phyloP scores from a whole-genome alignment of 2,113 vertebrate species.

The Microcebus ravelobensis region DNA sequence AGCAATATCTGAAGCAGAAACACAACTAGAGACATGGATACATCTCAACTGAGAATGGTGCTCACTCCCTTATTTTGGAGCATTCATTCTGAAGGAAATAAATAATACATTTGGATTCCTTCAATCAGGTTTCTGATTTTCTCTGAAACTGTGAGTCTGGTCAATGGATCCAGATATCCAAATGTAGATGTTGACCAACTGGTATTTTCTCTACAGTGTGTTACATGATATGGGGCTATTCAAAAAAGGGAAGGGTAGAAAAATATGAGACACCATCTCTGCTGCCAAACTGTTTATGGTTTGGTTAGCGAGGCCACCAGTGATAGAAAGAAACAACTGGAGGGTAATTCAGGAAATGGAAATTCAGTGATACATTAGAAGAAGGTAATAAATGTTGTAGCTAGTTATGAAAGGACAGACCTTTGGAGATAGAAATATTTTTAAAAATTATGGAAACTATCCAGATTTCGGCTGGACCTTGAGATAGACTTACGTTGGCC shows the following conservation, averaged over 20 bases:
- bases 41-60: not conserved
- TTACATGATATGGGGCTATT: not conserved
- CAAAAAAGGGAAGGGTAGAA: not conserved
- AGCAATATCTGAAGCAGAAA: not conserved
- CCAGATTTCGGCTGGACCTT: not conserved
- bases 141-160: not conserved
- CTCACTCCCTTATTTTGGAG: not conserved
- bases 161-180: not conserved
- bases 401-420: not conserved
- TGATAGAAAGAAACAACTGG: not conserved
- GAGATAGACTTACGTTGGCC: not conserved
- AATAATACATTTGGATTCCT: not conserved
- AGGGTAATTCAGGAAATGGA: not conserved
- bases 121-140: not conserved
- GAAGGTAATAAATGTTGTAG: not conserved
- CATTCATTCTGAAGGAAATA: not conserved
- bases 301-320: not conserved
- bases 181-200: not conserved
- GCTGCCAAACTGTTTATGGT: not conserved
- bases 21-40: not conserved
- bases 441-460: not conserved
- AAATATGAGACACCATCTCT: not conserved
- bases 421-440: not conserved
- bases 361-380: not conserved
- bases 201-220: not conserved